phyloP scores from a whole-genome alignment of 1,140 invertebrate species.

The Pogonus chalceus region DNA sequence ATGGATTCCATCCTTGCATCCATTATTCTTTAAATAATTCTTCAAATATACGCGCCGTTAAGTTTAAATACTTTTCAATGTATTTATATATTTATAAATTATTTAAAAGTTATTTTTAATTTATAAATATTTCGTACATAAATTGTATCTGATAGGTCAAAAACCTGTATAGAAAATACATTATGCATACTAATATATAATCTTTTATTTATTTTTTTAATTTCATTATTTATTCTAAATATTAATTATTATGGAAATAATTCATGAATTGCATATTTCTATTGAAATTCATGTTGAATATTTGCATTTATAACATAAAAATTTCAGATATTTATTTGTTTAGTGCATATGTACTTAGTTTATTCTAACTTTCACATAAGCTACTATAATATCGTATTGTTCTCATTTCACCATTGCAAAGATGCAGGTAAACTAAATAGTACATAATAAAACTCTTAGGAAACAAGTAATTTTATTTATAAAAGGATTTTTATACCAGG shows the following conservation, averaged over 20 bases:
- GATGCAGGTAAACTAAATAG: no score
- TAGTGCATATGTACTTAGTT: not conserved
- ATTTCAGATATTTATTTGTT: not conserved
- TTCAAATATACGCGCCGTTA: no score
- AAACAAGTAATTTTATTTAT: no score
- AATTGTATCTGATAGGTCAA: conserved; percentile 4
- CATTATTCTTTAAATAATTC: not conserved
- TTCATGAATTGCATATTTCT: no score
- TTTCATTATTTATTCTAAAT: no score
- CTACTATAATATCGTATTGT: not conserved
- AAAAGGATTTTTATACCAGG: no score
- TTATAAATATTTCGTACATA: no score
- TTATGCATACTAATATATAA: not conserved
- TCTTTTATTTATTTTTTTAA: not conserved
- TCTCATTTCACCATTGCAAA: not conserved
- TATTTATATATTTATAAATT: no score
- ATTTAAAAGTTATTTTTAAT: no score
- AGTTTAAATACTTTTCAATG: not conserved
- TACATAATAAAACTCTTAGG: no score
- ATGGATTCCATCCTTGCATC: not conserved
- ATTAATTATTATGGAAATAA: no score
- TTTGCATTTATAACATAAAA: not conserved
- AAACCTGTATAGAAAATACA: not conserved
- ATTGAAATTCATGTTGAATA: no score
- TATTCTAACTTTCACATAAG: conserved; percentile 1